Conservation (phyloP, 2,888 invertebrate genomes). For the Sphinx pinastri region DNA sequence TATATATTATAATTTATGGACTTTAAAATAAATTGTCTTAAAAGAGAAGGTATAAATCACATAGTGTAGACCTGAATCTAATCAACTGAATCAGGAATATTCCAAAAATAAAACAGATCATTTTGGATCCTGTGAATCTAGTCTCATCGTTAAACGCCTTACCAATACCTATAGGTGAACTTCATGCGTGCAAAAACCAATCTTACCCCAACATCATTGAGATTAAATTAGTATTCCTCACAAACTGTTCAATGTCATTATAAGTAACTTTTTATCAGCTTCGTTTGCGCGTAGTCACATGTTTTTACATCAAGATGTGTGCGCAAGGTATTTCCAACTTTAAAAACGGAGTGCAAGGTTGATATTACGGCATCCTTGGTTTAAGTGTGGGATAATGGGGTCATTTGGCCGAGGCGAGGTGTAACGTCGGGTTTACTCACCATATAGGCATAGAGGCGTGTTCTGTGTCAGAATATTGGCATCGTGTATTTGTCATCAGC, state of each 20-base stretch:
- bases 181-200: neutral
- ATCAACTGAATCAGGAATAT: too few species aligned
- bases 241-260: conserved; percentile 30
- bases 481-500: conserved; percentile 56
- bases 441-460: conserved; percentile 63
- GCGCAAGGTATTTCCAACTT: conserved; percentile 51
- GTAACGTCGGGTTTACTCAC: conserved; percentile 48
- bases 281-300: conserved; percentile 59
- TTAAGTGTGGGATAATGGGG: conserved; percentile 71
- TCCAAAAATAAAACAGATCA: too few species aligned
- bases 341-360: conserved; percentile 52
- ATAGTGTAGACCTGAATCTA: too few species aligned
- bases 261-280: conserved; percentile 69
- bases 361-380: conserved; percentile 41
- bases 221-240: conserved; percentile 3
- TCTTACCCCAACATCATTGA: neutral
- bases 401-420: conserved; percentile 73
- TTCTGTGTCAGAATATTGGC: conserved; percentile 69
- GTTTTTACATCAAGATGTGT: conserved; percentile 48
- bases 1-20: too few species aligned
- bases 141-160: too few species aligned
- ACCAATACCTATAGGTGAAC: too few species aligned
- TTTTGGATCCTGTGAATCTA: too few species aligned
- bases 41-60: neutral
- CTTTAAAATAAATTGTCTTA: neutral